phyloP scores from a whole-genome alignment of 2,797 vertebrate species.

The Pteropus rufus region DNA sequence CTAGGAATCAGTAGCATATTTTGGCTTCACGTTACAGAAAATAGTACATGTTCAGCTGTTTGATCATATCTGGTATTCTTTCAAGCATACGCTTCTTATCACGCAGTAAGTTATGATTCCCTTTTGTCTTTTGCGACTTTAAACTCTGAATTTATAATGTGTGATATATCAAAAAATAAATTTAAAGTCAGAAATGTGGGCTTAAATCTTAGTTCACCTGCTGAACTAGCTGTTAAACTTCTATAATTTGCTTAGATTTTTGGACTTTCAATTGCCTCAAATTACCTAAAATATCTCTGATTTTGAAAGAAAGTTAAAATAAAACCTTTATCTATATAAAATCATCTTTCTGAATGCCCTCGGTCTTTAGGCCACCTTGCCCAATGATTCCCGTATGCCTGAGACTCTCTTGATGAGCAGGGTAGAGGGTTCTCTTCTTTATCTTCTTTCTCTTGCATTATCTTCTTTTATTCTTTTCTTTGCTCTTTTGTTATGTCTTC shows the following conservation, averaged over 20 bases:
- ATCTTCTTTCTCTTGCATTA: neutral
- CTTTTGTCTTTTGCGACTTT: neutral
- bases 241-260: neutral
- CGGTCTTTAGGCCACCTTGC: neutral
- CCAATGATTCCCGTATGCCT: neutral
- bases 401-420: neutral
- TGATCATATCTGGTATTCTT: constrained; percentile 7
- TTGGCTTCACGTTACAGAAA: constrained; percentile 56
- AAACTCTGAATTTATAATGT: neutral
- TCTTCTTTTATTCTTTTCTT: neutral
- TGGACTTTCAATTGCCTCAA: neutral
- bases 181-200: neutral
- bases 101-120: neutral
- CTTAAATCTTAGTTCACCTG: neutral
- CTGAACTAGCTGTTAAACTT: neutral
- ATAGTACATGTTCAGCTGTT: neutral
- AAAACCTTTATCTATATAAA: neutral
- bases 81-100: neutral
- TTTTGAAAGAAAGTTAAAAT: constrained; percentile 9
- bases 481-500: neutral
- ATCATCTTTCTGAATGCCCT: neutral
- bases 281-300: neutral
- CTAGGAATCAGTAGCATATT: neutral
- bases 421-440: neutral
- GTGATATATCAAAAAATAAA: neutral